These are phyloP conservation scores for Loris lydekkerianus DNA, from an alignment of 2,797 vertebrate genomes.

Conservation along the genomic window DNA sequence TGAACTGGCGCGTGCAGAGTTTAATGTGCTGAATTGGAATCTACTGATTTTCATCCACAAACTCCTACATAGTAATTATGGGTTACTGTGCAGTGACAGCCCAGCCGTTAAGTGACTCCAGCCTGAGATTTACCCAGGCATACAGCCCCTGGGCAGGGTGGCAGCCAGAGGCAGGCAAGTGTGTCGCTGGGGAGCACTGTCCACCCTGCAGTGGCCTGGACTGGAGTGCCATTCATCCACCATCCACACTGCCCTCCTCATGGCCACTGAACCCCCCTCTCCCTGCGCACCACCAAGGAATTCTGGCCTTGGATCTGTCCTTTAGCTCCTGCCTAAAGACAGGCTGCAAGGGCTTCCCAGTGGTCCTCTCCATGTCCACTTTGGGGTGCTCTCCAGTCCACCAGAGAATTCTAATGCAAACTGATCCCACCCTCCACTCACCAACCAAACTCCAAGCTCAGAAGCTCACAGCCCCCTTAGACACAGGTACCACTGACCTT, in stretches of 20 bases:
- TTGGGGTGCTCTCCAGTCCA: background rate
- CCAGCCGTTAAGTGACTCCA: slow-evolving; percentile 60
- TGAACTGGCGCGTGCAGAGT: slow-evolving; percentile 80
- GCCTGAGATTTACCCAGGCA: slow-evolving; percentile 41
- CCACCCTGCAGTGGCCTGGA: background rate
- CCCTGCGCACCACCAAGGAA: background rate
- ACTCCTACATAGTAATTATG: slow-evolving; percentile 77
- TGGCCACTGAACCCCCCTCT: background rate
- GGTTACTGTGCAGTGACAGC: slow-evolving; percentile 80
- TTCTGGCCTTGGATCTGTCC: background rate
- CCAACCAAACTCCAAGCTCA: background rate
- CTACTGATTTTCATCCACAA: slow-evolving; percentile 69
- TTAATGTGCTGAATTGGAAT: slow-evolving; percentile 80
- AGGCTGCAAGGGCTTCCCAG: background rate
- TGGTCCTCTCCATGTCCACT: background rate
- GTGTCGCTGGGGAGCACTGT: background rate
- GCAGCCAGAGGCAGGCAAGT: background rate
- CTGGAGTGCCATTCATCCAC: background rate
- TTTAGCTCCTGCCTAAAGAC: background rate
- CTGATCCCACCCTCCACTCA: background rate
- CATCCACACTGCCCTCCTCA: background rate
- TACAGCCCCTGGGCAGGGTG: background rate
- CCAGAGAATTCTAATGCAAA: background rate
- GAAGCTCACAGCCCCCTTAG: background rate
- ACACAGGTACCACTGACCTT: fast-evolving